Percentiles rank a stretch among this genome's conserved stretches.
Evolutionary conservation across 2,113 vertebrate genomes (phyloP).

Genomic region (Tupaia tana): DNA sequence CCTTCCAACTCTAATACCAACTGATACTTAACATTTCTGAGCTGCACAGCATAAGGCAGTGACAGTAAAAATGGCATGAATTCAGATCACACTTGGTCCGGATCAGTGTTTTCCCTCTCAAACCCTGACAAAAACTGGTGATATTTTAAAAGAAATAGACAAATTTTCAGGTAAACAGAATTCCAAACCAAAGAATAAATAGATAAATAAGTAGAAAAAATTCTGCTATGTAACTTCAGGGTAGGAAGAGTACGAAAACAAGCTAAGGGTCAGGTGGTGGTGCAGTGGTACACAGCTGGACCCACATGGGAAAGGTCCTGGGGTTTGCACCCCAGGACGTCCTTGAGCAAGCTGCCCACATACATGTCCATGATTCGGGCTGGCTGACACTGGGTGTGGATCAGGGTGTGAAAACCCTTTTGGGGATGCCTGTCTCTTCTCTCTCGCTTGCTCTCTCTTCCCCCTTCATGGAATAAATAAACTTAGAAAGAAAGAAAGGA

Average conservation of each 20-base stretch:
- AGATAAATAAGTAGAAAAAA: conserved; percentile 22
- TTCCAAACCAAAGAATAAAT: conserved; percentile 44
- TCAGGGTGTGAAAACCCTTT: no score
- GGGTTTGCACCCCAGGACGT: no score
- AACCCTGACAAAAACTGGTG: conserved; percentile 32
- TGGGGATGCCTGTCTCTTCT: no score
- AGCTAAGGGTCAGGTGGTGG: no score
- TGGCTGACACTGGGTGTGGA: no score
- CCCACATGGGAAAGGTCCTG: no score
- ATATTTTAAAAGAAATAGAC: neutral
- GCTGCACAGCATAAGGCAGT: conserved; percentile 46
- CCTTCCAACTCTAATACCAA: neutral
- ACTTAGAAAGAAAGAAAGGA: no score
- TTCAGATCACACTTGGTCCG: conserved; percentile 58
- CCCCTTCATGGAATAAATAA: no score
- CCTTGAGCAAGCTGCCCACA: no score
- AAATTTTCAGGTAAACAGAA: conserved; percentile 44
- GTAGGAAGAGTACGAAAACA: neutral
- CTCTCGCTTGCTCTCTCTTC: no score
- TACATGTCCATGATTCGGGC: no score
- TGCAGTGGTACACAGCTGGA: no score
- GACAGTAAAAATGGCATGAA: conserved; percentile 58
- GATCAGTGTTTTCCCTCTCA: conserved; percentile 69
- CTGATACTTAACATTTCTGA: conserved; percentile 57
- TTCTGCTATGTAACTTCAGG: neutral